Base-by-base conservation (phyloP, 2,797 vertebrate genomes). In the Oryzias sinensis region DNA sequence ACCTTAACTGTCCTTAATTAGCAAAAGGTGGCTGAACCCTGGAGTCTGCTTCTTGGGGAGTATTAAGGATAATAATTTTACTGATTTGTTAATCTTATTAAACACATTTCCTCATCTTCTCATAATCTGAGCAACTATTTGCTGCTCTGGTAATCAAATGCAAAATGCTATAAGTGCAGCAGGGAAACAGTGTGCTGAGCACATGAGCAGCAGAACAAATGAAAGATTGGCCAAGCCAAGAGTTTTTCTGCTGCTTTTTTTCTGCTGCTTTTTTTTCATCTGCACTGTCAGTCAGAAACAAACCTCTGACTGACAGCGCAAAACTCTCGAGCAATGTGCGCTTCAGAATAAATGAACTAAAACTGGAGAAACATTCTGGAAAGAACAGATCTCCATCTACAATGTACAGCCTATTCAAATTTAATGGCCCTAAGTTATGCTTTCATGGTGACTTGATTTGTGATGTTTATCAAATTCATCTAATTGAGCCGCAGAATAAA, bases 1-100 rank as follows among this genome's bases (percentile, higher is more conserved):
- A 79, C 73, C 77, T 66, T 43, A 52, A 22, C 44, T 58, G 54
- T 76, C 77, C 79, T 83, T 74, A 77, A 80, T 82, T 81, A 84
- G 63, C 65, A 58, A 57, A 22, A 70, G 64, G 71, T 71, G 71
- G 79, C 76, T 68, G 74, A 83, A 65, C 66, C 63, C 74, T 68
- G 70, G 65, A 71, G 68, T 75, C 65, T 61, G 77, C 81, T 73
- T 76, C 68, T 64, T 22, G 47, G 70, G 69, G 66, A 72, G 69
- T 49, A 66, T 76, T 75, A 70, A 62, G 62, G 69, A 76, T 75
- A 81, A 77, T 79, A 79, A 77, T 68, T 74, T 18, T 55, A 72
- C 74, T 78, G 68, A 83, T 87, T 83, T 66, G 70, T 89, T 82
- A 77, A 81, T 83, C 85, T 79, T 81, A 83, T 79, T 82, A 79